phyloP scores from a whole-genome alignment of 2,888 invertebrate species.

The Dynastes maya region DNA sequence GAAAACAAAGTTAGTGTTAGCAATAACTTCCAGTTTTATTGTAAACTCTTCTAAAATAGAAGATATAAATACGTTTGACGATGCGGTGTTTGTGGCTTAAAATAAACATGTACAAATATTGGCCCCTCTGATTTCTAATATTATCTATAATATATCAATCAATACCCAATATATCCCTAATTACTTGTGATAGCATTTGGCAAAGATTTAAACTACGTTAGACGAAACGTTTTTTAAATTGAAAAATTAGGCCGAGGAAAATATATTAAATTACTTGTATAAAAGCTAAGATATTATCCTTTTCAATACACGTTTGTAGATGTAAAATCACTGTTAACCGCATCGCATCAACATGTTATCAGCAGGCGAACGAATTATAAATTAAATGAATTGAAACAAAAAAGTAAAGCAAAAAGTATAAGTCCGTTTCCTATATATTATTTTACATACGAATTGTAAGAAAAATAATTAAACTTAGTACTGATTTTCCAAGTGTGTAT shows the following conservation, averaged over 20 bases:
- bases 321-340: not conserved
- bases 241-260: slow-evolving; percentile 29
- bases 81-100: slow-evolving; percentile 27
- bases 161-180: not conserved
- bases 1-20: not conserved
- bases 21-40: not conserved
- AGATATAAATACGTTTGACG: slow-evolving; percentile 7
- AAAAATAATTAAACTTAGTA: not conserved
- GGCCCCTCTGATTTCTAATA: slow-evolving; percentile 37
- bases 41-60: not conserved
- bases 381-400: not conserved
- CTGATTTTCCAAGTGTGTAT: not conserved
- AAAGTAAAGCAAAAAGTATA: no score
- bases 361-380: no score
- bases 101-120: slow-evolving; percentile 18
- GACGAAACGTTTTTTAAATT: slow-evolving; percentile 1
- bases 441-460: not conserved
- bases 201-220: slow-evolving; percentile 9
- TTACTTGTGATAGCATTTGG: slow-evolving; percentile 6
- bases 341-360: slow-evolving; percentile 21
- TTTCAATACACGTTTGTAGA: not conserved
- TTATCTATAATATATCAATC: not conserved
- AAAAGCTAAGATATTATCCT: not conserved
- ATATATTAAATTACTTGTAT: slow-evolving; percentile 14
- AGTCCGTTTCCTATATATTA: not conserved